Base-by-base conservation (phyloP, 1,140 invertebrate genomes). In the Leptinotarsa lineolata region DNA sequence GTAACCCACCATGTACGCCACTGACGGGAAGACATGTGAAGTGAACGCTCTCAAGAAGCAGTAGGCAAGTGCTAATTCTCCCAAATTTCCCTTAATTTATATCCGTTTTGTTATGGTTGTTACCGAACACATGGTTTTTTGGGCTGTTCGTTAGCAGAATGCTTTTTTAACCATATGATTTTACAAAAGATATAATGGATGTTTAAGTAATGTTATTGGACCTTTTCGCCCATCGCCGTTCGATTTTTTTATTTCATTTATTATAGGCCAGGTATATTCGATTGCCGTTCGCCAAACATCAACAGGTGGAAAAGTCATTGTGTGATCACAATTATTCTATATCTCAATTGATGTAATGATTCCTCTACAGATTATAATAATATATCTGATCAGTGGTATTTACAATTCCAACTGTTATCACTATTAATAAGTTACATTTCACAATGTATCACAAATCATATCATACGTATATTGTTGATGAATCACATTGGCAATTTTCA, bases 91-190 rank as follows among this genome's bases (percentile, higher is more conserved):
- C 48, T 54, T 18, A 54, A 54, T 54, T 54, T 54, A 54, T 54
- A 16, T 18, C 16, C 48, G 15, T 54, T 54, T 54, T 54, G 48
- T 54, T 54, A 54, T 54, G 48, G 48, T 54, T 54, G 15, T 54
- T 54, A 54, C n/a, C 15, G 48, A 54, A 54, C 48, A 54, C 15
- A 54, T 54, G 48, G 15, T 54, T 54, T 54, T 54, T 54, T 13
- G 48, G n/a, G 48, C 48, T 18, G n/a, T 54, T 54, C 48, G 48
- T 54, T 54, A 54, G n/a, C 48, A 54, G 48, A 54, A 54, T 54
- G 48, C 48, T 16, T 54, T 54, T 54, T 54, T 54, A 54, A 54
- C 48, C 48, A 54, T 54, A 54, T 54, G 48, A 54, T 54, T 54
- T 54, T 18, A 54, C 48, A 54, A 54, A 54, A 54, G 48, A 54